Conservation (phyloP, 2,888 invertebrate species). For the Tetranychus piercei region DNA sequence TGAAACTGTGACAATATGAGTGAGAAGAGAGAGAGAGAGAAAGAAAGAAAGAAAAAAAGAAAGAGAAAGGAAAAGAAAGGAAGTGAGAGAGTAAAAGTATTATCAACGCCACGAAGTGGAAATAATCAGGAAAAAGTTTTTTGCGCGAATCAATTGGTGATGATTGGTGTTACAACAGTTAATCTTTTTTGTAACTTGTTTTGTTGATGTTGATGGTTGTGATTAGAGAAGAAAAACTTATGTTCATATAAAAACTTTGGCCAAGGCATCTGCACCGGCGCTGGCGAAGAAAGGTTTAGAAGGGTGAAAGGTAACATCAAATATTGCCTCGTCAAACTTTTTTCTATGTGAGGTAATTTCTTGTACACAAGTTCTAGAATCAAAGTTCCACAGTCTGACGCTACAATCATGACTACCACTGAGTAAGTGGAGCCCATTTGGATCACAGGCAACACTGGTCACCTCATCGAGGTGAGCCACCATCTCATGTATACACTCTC, state of each 20-base stretch:
- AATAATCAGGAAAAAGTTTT: too few relatives aligned
- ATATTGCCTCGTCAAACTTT: conserved; percentile 97
- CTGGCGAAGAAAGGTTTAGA: conserved; percentile 94
- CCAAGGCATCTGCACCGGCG: conserved; percentile 94
- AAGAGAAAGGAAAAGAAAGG: background rate
- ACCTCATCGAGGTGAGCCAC: conserved; percentile 97
- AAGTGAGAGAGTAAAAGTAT: background rate
- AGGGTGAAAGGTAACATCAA: conserved; percentile 98
- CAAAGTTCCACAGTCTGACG: conserved; percentile 42
- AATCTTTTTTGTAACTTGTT: too few relatives aligned
- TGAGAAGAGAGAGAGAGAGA: background rate
- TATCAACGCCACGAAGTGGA: background rate
- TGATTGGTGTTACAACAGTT: too few relatives aligned
- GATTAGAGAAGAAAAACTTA: too few relatives aligned
- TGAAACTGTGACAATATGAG: background rate
- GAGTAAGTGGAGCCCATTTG: conserved; percentile 89
- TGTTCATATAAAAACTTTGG: conserved; percentile 62
- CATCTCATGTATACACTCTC: conserved; percentile 88
- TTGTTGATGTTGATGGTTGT: too few relatives aligned
- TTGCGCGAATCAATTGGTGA: too few relatives aligned
- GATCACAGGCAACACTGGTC: conserved; percentile 91
- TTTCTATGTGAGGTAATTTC: conserved; percentile 98
- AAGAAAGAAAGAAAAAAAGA: background rate
- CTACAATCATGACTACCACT: conserved; percentile 60
- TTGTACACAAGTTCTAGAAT: conserved; percentile 96